Conservation (phyloP, 2,113 vertebrate species). For the Spizaetus ornatus region DNA sequence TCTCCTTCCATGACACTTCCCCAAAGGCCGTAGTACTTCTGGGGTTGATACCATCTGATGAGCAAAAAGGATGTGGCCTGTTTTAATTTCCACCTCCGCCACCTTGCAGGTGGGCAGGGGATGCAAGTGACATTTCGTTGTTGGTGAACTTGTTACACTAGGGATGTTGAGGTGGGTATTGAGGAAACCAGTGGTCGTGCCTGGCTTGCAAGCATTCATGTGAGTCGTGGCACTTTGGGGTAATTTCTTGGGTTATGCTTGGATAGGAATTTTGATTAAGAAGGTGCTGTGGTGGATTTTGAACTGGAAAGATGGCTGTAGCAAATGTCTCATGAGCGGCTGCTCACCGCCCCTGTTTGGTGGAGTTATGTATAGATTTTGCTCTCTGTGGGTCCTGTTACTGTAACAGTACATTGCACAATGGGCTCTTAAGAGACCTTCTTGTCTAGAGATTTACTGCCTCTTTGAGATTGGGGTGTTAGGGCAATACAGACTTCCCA, state of each 20-base stretch:
- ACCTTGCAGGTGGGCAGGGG: not conserved
- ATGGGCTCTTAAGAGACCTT: not conserved
- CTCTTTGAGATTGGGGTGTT: not conserved
- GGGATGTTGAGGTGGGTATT: fast-evolving
- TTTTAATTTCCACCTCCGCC: not conserved
- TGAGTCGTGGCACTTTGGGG: not conserved
- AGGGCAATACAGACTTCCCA: not conserved
- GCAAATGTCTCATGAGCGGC: not conserved
- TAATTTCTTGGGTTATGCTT: not conserved
- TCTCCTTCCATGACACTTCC: not conserved
- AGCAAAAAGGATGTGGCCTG: not conserved
- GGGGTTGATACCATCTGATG: not conserved
- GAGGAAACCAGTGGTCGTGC: fast-evolving
- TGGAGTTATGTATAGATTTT: not conserved
- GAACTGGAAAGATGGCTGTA: not conserved
- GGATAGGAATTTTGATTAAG: not conserved
- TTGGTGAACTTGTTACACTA: not conserved
- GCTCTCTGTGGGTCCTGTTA: not conserved
- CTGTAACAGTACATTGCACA: not conserved
- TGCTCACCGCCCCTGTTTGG: not conserved
- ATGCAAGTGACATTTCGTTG: not conserved
- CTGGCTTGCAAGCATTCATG: fast-evolving
- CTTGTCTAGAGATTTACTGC: not conserved
- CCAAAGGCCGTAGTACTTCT: not conserved
- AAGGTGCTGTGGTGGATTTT: not conserved